A percentile compares a stretch with the other conserved stretches of the same genome.
These are phyloP conservation scores for Falco berigora DNA, from an alignment of 2,797 vertebrate genomes.

Conservation along the genomic window DNA sequence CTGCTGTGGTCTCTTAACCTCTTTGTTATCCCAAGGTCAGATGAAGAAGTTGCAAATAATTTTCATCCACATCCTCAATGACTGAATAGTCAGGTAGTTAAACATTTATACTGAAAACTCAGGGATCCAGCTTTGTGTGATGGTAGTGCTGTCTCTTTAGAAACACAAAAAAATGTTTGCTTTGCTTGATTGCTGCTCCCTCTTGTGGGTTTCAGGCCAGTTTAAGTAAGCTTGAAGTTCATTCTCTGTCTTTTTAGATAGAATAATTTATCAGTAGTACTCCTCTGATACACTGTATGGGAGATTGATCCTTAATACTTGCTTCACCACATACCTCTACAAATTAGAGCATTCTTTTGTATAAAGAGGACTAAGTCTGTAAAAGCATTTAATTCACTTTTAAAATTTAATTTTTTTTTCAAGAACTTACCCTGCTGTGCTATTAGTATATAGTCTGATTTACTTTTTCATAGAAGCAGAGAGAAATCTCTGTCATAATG, in stretches of 20 bases:
- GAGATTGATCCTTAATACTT: not conserved
- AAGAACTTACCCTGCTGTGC: not conserved
- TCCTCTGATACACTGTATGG: not conserved
- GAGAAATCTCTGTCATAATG: not conserved
- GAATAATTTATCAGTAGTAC: not conserved
- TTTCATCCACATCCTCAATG: not conserved
- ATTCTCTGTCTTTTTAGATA: not conserved
- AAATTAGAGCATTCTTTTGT: not conserved
- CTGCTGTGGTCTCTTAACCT: not conserved
- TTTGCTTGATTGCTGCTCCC: slow-evolving; percentile 34
- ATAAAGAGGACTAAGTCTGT: not conserved
- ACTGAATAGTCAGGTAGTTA: not conserved
- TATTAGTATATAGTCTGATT: not conserved
- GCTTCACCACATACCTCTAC: not conserved
- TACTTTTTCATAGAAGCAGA: not conserved
- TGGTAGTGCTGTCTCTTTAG: not conserved
- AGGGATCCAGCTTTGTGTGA: not conserved
- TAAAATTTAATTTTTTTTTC: not conserved
- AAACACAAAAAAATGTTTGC: not conserved
- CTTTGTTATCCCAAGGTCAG: not conserved
- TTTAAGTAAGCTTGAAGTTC: not conserved
- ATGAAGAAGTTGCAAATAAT: not conserved
- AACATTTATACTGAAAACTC: not conserved
- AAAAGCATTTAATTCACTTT: not conserved
- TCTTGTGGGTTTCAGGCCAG: slow-evolving; percentile 36